Evolutionary conservation across 2,113 vertebrate species (phyloP), one percentile per base, ranked within the genome.

Genomic region (Nothoprocta perdicaria): DNA sequence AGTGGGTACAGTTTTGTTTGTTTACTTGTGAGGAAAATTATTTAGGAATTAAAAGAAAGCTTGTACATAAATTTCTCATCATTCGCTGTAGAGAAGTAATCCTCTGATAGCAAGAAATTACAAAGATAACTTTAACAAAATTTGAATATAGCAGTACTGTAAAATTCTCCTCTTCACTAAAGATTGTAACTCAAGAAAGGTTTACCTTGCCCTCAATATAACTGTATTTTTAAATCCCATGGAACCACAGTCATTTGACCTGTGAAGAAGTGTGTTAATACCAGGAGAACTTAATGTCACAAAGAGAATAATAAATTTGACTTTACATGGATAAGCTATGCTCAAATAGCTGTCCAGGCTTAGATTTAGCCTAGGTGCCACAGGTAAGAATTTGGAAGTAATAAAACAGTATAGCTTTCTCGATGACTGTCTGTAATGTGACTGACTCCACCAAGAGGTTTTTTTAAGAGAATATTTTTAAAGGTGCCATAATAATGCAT

Each of bases 131-230:
- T 88, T 86, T 53, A 61, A 77, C 21, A 84, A 89, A 93, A 84
- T 45, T 83, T 77, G 81, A 91, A 86, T 92, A 61, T 35, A 92
- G 50, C 48, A 75, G 35, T 57, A 67, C 52, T 72, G 60, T 13
- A 75, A 69, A 24, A 6, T 11, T 23, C 26, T 35, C 9, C 48
- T 11, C 41, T 94, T 89, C 55, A 53, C 4, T 74, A 77, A 82
- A 65, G 33, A 76, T 40, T 52, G 67, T 58, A 91, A 91, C 60
- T 61, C 73, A 91, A 94, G 69, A n/a, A 57, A 35, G 90, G 69
- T 92, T 95, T 94, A 84, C 60, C 93, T 91, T 84, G 26, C 35
- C 89, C 16, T 92, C 40, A 68, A n/a, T 91, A 13, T 89, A 86
- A 92, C 65, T 92, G 46, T 80, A 72, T 60, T 78, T 92, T 62